Conservation (phyloP, 1,140 invertebrate species). For the Onthophagus taurus region DNA sequence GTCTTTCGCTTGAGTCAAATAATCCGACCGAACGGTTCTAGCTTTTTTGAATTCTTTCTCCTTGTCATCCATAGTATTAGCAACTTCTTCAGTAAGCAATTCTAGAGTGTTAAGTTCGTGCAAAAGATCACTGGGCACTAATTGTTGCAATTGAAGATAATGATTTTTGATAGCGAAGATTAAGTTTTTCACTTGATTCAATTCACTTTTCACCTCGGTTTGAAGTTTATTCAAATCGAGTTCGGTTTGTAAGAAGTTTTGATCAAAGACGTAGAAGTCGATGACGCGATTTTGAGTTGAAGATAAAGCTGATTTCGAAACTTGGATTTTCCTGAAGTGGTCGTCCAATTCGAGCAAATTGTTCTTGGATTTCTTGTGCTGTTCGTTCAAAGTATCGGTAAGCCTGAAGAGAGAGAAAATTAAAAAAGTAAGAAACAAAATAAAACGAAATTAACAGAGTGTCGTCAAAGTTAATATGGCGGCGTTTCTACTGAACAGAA, state of each 20-base stretch:
- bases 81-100: slow-evolving; percentile 66
- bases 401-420: slow-evolving; percentile 34
- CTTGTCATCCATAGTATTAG: slow-evolving; percentile 75
- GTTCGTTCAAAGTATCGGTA: slow-evolving; percentile 44
- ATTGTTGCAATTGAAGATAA: slow-evolving; percentile 53
- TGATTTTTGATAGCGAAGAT: slow-evolving; percentile 53
- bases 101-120: slow-evolving; percentile 68
- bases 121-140: slow-evolving; percentile 63
- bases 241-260: slow-evolving; percentile 50
- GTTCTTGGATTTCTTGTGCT: slow-evolving; percentile 47
- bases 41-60: slow-evolving; percentile 77
- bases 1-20: slow-evolving; percentile 65
- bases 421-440: not conserved
- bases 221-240: slow-evolving; percentile 40
- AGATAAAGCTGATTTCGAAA: slow-evolving; percentile 52
- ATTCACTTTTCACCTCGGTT: slow-evolving; percentile 43
- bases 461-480: not conserved
- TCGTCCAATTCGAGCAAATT: slow-evolving; percentile 50
- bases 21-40: slow-evolving; percentile 68
- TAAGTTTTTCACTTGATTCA: slow-evolving; percentile 51
- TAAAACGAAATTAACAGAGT: slow-evolving; percentile 3
- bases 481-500: not conserved
- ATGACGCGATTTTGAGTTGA: slow-evolving; percentile 51
- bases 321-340: slow-evolving; percentile 52
- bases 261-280: slow-evolving; percentile 62